These are phyloP conservation scores for Girardinus metallicus DNA, from an alignment of 2,797 vertebrate species.

Conservation along the genomic window DNA sequence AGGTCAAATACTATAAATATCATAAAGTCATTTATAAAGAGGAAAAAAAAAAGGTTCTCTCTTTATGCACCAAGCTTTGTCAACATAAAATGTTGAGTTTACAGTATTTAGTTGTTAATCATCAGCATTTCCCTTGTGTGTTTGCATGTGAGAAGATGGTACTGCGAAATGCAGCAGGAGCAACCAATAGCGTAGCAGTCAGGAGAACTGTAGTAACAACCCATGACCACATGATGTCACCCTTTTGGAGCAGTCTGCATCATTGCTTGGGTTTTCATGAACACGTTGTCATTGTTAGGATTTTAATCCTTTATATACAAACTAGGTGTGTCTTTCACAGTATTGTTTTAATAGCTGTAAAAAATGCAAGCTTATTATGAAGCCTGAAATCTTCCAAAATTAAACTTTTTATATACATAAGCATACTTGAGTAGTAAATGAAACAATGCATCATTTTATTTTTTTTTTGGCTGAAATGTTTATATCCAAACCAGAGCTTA, in stretches of 20 bases:
- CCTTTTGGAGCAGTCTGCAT: constrained; percentile 23
- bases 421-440: not conserved
- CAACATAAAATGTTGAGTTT: not conserved
- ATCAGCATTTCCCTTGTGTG: not conserved
- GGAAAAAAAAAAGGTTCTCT: not conserved
- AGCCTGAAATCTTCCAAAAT: not conserved
- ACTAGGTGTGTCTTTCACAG: not conserved
- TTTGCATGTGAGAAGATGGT: not conserved
- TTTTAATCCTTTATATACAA: not conserved
- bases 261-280: not conserved
- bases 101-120: not conserved
- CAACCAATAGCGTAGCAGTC: not conserved
- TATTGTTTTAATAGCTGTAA: not conserved
- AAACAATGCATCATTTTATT: not conserved
- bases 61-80: not conserved
- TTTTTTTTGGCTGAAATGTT: not conserved
- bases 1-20: not conserved
- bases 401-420: not conserved
- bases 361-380: not conserved
- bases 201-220: constrained; percentile 38
- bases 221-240: constrained; percentile 55
- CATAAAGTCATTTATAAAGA: not conserved
- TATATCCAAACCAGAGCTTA: not conserved
- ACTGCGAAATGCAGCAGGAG: not conserved
- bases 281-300: not conserved